Evolutionary conservation across 2,888 invertebrate genomes (phyloP).

Genomic region (Athalia cordata): DNA sequence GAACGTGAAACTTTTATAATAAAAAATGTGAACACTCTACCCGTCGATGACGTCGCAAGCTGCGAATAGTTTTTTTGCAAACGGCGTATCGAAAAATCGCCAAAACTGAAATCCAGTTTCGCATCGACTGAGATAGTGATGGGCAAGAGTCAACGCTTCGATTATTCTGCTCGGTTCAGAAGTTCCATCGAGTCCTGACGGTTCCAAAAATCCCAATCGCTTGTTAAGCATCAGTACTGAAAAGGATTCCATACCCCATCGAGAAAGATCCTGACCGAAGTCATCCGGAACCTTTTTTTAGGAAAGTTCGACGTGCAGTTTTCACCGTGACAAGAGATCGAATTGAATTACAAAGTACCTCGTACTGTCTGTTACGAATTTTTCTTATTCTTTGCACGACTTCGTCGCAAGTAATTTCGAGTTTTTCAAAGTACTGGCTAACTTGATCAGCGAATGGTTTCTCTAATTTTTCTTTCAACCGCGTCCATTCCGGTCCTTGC

Average conservation of each 20-base stretch:
- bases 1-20: background rate
- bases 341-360: constrained; percentile 72
- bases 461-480: constrained; percentile 75
- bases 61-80: constrained; percentile 77
- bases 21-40: constrained; percentile 64
- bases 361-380: constrained; percentile 79
- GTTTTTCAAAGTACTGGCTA: constrained; percentile 60
- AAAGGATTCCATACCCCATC: constrained; percentile 76
- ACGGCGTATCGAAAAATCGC: constrained; percentile 79
- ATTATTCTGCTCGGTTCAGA: constrained; percentile 78
- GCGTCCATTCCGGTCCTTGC: constrained; percentile 78
- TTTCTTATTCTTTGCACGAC: constrained; percentile 74
- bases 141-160: constrained; percentile 77
- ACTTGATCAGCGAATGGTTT: constrained; percentile 74
- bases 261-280: constrained; percentile 71
- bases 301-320: background rate
- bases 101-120: constrained; percentile 81
- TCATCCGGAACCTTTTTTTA: constrained; percentile 65
- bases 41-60: constrained; percentile 79
- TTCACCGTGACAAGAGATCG: background rate
- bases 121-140: constrained; percentile 78
- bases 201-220: constrained; percentile 79
- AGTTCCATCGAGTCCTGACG: constrained; percentile 74
- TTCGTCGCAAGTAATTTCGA: constrained; percentile 72
- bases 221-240: constrained; percentile 74